phyloP scores from a whole-genome alignment of 2,113 vertebrate species.

The Lontra canadensis region DNA sequence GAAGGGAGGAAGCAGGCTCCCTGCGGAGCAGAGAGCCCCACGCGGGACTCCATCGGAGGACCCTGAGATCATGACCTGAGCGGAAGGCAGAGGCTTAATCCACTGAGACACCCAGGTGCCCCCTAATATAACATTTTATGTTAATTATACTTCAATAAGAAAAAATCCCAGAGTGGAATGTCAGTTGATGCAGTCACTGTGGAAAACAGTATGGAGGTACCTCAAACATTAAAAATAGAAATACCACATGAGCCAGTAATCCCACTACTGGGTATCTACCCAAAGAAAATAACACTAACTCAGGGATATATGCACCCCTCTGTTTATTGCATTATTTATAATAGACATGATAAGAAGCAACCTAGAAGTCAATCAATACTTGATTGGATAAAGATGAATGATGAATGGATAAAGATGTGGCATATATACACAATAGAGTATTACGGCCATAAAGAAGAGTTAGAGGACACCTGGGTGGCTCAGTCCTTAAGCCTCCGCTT shows the following conservation, averaged over 20 bases:
- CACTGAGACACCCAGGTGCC: too few species aligned
- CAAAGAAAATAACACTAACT: background rate
- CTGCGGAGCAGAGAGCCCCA: too few species aligned
- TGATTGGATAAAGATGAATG: background rate
- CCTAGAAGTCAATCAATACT: background rate
- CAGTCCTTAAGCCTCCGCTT: too few species aligned
- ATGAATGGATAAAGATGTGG: background rate
- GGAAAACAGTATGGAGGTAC: background rate
- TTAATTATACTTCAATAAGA: background rate
- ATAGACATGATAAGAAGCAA: background rate
- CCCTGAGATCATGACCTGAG: too few species aligned
- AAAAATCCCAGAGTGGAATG: background rate
- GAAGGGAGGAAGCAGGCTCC: too few species aligned
- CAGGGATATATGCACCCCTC: background rate
- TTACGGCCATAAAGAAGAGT: background rate
- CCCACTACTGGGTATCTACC: background rate
- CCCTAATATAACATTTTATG: background rate
- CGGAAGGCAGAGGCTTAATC: too few species aligned
- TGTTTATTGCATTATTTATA: background rate
- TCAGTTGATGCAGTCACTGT: background rate
- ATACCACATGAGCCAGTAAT: background rate
- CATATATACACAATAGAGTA: background rate
- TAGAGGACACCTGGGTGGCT: background rate
- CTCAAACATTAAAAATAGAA: background rate
- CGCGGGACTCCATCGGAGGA: fast-evolving